Evolutionary conservation across 2,888 invertebrate species (phyloP).

Genomic region (Heliconius ethilla): DNA sequence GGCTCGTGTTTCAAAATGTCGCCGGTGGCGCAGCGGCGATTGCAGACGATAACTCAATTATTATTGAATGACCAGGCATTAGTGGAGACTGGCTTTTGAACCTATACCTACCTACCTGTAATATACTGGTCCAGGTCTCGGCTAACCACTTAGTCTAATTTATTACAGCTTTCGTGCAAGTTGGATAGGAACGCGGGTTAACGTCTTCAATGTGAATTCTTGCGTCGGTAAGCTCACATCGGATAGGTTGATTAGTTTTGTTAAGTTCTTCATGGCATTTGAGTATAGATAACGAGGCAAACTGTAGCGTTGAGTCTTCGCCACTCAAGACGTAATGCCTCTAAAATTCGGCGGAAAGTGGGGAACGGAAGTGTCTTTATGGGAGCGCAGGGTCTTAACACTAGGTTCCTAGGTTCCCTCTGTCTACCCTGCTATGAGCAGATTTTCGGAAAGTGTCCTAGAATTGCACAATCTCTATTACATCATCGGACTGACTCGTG

Average conservation of each 20-base stretch:
- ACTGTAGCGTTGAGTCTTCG: too few relatives aligned
- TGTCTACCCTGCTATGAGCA: background rate
- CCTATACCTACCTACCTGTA: background rate
- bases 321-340: too few relatives aligned
- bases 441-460: too few relatives aligned
- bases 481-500: too few relatives aligned
- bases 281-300: background rate
- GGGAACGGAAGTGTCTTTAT: too few relatives aligned
- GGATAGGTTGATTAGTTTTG: slow-evolving; percentile 18
- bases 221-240: slow-evolving; percentile 10
- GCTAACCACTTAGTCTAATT: slow-evolving; percentile 52
- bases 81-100: background rate
- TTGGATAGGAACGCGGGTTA: slow-evolving; percentile 25
- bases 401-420: too few relatives aligned
- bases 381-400: too few relatives aligned
- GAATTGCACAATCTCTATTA: too few relatives aligned
- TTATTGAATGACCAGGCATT: slow-evolving; percentile 24
- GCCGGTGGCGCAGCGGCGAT: slow-evolving; percentile 9
- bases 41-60: slow-evolving; percentile 36
- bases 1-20: slow-evolving; percentile 29
- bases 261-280: background rate
- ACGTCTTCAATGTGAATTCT: slow-evolving; percentile 25
- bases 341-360: background rate
- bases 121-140: slow-evolving; percentile 33
- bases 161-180: slow-evolving; percentile 46